phyloP scores from a whole-genome alignment of 2,113 vertebrate species.

The Petrocephalus zakoni region DNA sequence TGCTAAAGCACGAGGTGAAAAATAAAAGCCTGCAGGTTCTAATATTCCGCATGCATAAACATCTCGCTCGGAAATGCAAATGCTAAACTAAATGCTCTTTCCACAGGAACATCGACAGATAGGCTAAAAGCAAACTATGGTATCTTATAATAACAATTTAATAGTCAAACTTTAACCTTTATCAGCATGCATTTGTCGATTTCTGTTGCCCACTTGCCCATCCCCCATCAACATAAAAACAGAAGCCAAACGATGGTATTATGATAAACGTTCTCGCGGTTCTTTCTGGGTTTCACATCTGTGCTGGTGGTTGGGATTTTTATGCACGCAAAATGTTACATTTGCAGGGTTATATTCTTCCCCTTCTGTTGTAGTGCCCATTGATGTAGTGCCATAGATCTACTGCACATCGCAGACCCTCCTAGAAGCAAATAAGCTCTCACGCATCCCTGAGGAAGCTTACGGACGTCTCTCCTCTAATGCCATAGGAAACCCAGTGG shows the following conservation, averaged over 20 bases:
- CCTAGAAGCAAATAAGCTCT: background rate
- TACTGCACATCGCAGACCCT: background rate
- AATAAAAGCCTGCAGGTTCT: background rate
- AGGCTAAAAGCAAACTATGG: background rate
- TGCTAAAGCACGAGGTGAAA: background rate
- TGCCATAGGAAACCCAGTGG: background rate
- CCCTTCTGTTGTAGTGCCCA: background rate
- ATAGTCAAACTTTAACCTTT: background rate
- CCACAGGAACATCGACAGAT: background rate
- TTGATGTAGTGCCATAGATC: background rate
- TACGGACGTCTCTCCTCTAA: background rate
- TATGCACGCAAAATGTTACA: background rate
- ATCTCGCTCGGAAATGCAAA: background rate
- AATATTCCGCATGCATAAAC: background rate
- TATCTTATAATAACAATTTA: background rate
- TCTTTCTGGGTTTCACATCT: background rate
- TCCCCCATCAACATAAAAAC: background rate
- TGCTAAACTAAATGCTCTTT: background rate
- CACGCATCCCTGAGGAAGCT: background rate
- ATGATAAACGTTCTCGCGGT: background rate
- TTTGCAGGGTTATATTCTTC: background rate
- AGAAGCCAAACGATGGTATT: background rate
- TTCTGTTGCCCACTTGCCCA: background rate
- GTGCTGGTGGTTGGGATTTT: background rate
- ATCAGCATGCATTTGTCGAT: background rate